Evolutionary conservation across 2,888 invertebrate species (phyloP).

Genomic region (Aethes cnicana): DNA sequence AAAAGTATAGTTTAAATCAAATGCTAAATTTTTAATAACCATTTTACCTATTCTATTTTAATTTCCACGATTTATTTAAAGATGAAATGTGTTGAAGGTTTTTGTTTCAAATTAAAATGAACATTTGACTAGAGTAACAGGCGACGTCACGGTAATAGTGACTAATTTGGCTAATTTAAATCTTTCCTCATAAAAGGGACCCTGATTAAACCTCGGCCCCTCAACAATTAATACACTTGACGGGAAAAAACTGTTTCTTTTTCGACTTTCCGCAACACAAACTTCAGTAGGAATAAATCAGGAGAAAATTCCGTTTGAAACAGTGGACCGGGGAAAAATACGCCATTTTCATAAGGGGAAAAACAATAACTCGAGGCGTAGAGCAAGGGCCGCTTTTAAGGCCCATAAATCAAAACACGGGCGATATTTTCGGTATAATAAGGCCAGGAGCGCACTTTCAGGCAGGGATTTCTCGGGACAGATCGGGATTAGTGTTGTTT

Average conservation of each 20-base stretch:
- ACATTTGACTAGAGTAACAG: not conserved
- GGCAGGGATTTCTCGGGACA: slow-evolving; percentile 65
- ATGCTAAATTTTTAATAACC: not conserved
- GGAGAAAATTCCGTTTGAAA: slow-evolving; percentile 55
- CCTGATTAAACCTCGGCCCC: slow-evolving; percentile 25
- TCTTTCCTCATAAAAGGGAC: slow-evolving; percentile 23
- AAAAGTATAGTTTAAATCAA: not conserved
- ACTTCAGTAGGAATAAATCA: slow-evolving; percentile 61
- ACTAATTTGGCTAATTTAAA: slow-evolving; percentile 3
- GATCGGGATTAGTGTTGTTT: slow-evolving; percentile 74
- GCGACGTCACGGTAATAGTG: slow-evolving; percentile 1
- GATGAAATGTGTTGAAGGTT: too few relatives aligned
- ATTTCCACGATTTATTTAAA: too few relatives aligned
- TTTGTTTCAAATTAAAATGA: not conserved
- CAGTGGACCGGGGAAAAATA: slow-evolving; percentile 65
- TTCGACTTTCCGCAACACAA: slow-evolving; percentile 60
- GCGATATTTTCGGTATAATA: slow-evolving; percentile 67
- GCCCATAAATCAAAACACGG: slow-evolving; percentile 77
- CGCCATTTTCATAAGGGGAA: slow-evolving; percentile 75
- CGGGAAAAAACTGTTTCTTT: slow-evolving; percentile 43
- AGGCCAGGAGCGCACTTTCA: slow-evolving; percentile 64
- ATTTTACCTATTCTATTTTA: not conserved
- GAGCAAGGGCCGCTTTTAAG: slow-evolving; percentile 75
- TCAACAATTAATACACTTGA: slow-evolving; percentile 41
- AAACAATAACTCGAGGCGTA: slow-evolving; percentile 74